Percentiles rank a stretch among this genome's conserved stretches.
phyloP scores from a whole-genome alignment of 2,113 vertebrate species.

The Nerophis ophidion region DNA sequence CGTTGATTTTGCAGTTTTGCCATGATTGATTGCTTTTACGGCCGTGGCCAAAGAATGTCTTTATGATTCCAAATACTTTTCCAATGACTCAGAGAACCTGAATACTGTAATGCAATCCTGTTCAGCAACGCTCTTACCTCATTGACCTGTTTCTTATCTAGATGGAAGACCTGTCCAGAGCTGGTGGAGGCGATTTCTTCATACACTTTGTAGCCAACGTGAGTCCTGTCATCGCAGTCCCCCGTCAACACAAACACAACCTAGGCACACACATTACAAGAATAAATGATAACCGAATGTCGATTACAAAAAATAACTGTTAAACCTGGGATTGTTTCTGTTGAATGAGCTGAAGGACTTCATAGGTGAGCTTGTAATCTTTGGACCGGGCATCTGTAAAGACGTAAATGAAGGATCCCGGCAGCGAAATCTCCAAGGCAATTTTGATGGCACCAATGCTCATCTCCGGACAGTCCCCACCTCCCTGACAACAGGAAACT shows the following conservation, averaged over 20 bases:
- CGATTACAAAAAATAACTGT: background rate
- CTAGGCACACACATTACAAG: conserved; percentile 57
- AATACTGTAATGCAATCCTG: background rate
- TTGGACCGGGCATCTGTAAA: conserved; percentile 97
- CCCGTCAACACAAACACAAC: conserved; percentile 97
- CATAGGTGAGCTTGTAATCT: conserved; percentile 88
- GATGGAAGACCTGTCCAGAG: conserved; percentile 95
- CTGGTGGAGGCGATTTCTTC: conserved; percentile 99
- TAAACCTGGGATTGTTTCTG: conserved; percentile 97
- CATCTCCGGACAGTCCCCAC: conserved; percentile 98
- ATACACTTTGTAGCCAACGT: conserved; percentile 92
- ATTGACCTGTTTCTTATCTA: conserved; percentile 98
- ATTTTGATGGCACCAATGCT: conserved; percentile 98
- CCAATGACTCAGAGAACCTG: background rate
- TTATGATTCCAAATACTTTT: conserved; percentile 6
- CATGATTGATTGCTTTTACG: conserved; percentile 11
- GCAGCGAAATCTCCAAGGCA: conserved; percentile 92
- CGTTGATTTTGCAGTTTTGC: conserved; percentile 7
- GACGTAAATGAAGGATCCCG: conserved; percentile 95
- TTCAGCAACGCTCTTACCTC: conserved; percentile 77
- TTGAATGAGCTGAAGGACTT: conserved; percentile 95
- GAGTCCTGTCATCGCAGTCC: conserved; percentile 91
- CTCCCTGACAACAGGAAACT: conserved; percentile 76
- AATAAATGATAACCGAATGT: background rate
- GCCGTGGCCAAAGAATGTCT: background rate